These are phyloP conservation scores for Andrena bucephala DNA, from an alignment of 2,888 invertebrate genomes.

Conservation along the genomic window DNA sequence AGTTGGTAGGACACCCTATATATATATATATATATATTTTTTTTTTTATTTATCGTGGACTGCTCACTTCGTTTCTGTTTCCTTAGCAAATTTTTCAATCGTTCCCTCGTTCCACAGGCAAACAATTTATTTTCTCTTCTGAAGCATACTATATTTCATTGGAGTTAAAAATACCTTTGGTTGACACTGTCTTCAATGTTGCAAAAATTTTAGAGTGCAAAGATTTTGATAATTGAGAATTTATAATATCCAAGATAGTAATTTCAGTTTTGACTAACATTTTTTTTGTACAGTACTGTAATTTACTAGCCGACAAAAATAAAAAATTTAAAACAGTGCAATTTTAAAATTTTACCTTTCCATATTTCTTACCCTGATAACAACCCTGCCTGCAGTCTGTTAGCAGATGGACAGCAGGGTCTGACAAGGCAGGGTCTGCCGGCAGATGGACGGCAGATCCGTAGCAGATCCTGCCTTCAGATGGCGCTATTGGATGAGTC, in stretches of 20 bases:
- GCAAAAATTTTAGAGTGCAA: background rate
- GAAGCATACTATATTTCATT: background rate
- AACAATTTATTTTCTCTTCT: background rate
- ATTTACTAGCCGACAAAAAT: background rate
- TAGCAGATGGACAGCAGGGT: too few species aligned
- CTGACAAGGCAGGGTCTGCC: too few species aligned
- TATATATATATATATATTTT: conserved; percentile 3
- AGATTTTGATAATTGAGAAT: background rate
- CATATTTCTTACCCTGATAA: too few species aligned
- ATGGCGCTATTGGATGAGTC: too few species aligned
- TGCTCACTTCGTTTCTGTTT: background rate
- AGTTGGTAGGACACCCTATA: background rate
- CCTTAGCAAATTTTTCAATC: conserved; percentile 11
- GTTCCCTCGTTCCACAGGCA: conserved; percentile 51
- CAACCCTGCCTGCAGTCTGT: too few species aligned
- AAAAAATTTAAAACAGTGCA: too few species aligned
- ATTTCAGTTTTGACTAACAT: background rate
- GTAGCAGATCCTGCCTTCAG: too few species aligned
- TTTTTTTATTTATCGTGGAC: background rate
- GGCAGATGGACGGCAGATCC: too few species aligned
- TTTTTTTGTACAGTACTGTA: background rate
- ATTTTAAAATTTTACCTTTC: too few species aligned
- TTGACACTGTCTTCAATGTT: background rate
- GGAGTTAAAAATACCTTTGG: background rate
- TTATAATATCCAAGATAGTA: too few species aligned